Percentiles rank a stretch among this genome's conserved stretches.
phyloP scores from a whole-genome alignment of 2,113 vertebrate species.

The Theropithecus gelada region DNA sequence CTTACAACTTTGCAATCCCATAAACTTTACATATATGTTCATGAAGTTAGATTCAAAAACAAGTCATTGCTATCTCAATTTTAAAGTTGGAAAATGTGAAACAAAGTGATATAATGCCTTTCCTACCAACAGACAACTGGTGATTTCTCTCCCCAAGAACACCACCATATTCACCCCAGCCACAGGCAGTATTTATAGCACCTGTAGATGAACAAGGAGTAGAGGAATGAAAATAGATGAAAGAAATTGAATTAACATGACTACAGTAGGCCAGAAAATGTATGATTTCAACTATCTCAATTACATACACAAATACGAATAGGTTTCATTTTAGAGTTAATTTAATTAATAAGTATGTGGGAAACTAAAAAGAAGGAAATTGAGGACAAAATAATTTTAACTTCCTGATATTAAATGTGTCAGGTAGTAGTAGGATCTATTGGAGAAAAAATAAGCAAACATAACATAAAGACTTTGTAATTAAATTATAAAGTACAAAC shows the following conservation, averaged over 20 bases:
- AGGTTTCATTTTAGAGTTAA: conserved; percentile 15
- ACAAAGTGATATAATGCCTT: background rate
- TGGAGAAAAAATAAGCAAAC: background rate
- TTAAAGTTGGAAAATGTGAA: background rate
- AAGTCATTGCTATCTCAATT: background rate
- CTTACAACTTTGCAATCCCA: background rate
- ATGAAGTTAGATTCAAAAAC: background rate
- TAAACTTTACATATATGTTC: background rate
- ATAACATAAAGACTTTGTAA: background rate
- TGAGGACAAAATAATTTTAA: background rate
- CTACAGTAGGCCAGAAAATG: background rate
- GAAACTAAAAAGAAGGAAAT: background rate
- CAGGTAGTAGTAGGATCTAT: background rate
- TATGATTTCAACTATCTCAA: background rate
- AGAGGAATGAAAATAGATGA: background rate
- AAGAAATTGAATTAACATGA: background rate
- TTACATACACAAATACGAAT: background rate
- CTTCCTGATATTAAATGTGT: background rate
- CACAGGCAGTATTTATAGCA: background rate
- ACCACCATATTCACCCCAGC: background rate
- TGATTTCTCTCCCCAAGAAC: background rate
- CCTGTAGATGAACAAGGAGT: background rate
- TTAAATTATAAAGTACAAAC: conserved; percentile 21
- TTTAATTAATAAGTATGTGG: background rate
- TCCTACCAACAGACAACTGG: background rate